A percentile compares a stretch with the other conserved stretches of the same genome.
Conservation (phyloP, 2,113 vertebrate species). For the Mobula birostris region DNA sequence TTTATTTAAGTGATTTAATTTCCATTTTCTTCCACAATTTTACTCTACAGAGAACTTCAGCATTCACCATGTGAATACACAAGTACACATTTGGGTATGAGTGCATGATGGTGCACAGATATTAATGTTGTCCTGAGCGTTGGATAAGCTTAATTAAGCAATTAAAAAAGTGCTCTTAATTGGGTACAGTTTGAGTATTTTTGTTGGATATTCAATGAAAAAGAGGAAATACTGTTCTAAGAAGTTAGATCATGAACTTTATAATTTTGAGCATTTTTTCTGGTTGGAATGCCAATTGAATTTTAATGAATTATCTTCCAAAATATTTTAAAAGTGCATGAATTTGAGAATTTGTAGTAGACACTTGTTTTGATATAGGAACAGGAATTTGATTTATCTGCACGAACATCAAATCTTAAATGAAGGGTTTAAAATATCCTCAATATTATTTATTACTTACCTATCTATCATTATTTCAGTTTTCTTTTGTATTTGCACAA, state of each 20-base stretch:
- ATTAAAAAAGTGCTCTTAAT: background rate
- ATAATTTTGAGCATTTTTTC: background rate
- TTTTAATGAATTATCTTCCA: background rate
- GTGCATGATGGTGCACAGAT: background rate
- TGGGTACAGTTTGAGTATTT: background rate
- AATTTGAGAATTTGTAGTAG: background rate
- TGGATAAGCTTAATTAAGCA: background rate
- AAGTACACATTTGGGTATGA: background rate
- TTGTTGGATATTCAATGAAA: background rate
- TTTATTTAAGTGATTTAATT: background rate
- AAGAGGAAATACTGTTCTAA: background rate
- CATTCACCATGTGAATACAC: background rate
- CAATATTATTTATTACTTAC: no score
- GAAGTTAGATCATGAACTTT: background rate
- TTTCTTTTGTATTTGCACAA: no score
- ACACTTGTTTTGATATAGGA: background rate
- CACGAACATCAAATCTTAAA: no score
- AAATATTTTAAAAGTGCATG: background rate
- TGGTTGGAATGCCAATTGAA: background rate
- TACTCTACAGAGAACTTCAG: background rate
- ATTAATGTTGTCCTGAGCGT: background rate
- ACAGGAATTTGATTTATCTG: background rate
- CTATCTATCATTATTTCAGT: no score
- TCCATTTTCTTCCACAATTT: background rate
- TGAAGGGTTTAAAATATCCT: no score